These are phyloP conservation scores for Amyelois transitella DNA, from an alignment of 1,140 invertebrate genomes.

Conservation along the genomic window DNA sequence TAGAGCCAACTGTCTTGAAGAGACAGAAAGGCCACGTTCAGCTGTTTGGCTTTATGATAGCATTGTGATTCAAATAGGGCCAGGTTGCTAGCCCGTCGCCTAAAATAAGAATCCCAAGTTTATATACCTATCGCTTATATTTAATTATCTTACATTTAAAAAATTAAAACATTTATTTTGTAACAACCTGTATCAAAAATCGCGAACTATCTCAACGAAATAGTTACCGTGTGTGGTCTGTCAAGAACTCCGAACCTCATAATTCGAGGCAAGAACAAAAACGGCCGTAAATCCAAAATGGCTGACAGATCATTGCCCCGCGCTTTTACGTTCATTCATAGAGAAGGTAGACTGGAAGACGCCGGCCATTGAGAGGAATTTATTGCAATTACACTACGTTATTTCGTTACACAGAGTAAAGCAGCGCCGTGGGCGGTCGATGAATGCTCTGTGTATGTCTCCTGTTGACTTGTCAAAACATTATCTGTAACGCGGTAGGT, in stretches of 20 bases:
- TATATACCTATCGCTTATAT: no score
- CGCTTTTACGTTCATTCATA: slow-evolving; percentile 22
- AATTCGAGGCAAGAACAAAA: slow-evolving; percentile 35
- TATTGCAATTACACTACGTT: not conserved
- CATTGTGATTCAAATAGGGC: no score
- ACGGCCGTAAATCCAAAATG: slow-evolving; percentile 36
- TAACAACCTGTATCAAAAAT: not conserved
- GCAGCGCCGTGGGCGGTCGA: no score
- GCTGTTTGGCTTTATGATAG: no score
- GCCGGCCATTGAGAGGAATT: slow-evolving; percentile 10
- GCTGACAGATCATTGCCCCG: slow-evolving; percentile 30
- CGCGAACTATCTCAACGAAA: not conserved
- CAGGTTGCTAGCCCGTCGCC: no score
- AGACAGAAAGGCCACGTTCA: no score
- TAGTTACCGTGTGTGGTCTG: slow-evolving; percentile 40
- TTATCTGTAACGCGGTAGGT: not conserved
- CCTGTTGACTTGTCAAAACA: not conserved
- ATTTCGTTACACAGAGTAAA: no score
- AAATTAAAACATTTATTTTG: no score
- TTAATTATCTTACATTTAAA: no score
- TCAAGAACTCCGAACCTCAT: slow-evolving; percentile 16
- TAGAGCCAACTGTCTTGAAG: no score
- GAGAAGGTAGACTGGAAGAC: slow-evolving; percentile 21
- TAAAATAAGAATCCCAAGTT: no score
- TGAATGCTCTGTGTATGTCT: not conserved